Evolutionary conservation across 2,113 vertebrate species (phyloP).

Genomic region (Hoplias malabaricus): DNA sequence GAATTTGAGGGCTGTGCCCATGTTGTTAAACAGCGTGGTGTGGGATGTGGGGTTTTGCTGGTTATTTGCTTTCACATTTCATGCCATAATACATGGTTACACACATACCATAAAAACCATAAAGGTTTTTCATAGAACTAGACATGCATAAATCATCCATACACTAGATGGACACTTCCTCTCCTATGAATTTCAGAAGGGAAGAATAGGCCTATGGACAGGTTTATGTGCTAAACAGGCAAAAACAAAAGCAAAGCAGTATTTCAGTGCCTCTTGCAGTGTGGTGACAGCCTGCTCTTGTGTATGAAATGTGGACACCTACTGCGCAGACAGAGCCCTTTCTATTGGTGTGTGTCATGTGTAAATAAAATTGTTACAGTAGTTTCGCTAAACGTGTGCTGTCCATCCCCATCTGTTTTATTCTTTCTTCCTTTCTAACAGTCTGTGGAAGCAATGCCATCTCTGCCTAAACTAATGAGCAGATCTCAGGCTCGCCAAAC

Average conservation of each 20-base stretch:
- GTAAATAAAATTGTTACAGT: constrained; percentile 29
- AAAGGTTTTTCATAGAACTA: not conserved
- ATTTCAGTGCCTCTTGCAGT: not conserved
- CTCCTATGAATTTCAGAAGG: not conserved
- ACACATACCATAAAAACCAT: too few species aligned
- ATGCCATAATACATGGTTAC: too few species aligned
- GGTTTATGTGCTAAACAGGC: too few species aligned
- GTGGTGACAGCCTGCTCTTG: not conserved
- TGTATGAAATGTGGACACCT: not conserved
- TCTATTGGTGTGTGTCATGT: not conserved
- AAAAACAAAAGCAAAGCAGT: too few species aligned
- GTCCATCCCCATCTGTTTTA: constrained; percentile 49
- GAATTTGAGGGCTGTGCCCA: too few species aligned
- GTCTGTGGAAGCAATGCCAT: constrained; percentile 33
- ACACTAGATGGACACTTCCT: too few species aligned
- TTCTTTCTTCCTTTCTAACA: constrained; percentile 52
- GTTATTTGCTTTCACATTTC: too few species aligned
- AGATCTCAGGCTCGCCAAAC: constrained; percentile 65
- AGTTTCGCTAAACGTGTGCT: constrained; percentile 33
- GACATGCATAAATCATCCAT: too few species aligned
- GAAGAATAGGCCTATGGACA: not conserved
- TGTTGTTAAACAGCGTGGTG: too few species aligned
- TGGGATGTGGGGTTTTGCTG: too few species aligned
- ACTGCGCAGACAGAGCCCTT: not conserved
- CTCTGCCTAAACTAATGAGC: constrained; percentile 68